Conservation (phyloP, 2,888 invertebrate genomes). For the Deroplatys truncata region DNA sequence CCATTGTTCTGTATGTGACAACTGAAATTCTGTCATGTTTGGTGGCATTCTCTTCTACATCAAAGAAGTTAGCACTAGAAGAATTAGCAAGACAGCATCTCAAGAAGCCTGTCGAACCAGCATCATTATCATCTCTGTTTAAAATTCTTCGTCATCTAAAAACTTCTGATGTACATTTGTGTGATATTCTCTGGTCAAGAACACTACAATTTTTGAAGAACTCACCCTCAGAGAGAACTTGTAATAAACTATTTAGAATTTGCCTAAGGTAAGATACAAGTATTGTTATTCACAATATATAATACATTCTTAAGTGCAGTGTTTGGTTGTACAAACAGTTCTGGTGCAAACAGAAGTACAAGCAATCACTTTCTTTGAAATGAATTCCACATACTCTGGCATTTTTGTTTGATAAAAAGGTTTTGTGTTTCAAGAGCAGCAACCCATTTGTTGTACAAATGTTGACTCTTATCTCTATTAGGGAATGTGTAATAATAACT, state of each 20-base stretch:
- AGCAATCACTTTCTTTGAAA: too few relatives aligned
- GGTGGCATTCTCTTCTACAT: slow-evolving; percentile 46
- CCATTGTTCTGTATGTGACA: slow-evolving; percentile 33
- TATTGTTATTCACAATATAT: background rate
- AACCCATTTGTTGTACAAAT: too few relatives aligned
- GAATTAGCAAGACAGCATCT: slow-evolving; percentile 40
- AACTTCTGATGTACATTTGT: slow-evolving; percentile 46
- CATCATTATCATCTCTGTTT: slow-evolving; percentile 43
- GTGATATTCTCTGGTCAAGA: slow-evolving; percentile 48
- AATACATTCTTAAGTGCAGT: too few relatives aligned
- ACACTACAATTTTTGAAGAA: slow-evolving; percentile 41
- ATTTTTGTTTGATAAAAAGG: too few relatives aligned
- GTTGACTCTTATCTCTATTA: too few relatives aligned
- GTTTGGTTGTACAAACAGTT: too few relatives aligned
- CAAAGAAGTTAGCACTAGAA: slow-evolving; percentile 44
- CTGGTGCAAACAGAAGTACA: too few relatives aligned
- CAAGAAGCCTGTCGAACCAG: slow-evolving; percentile 23
- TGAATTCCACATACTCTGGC: too few relatives aligned
- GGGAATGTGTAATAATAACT: too few relatives aligned
- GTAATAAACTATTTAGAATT: slow-evolving; percentile 42
- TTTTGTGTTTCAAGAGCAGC: too few relatives aligned
- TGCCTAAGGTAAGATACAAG: slow-evolving; percentile 41
- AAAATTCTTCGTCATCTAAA: slow-evolving; percentile 48
- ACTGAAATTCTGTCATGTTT: slow-evolving; percentile 46
- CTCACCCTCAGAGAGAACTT: slow-evolving; percentile 35